phyloP scores from a whole-genome alignment of 2,888 invertebrate species.

The Tortricodes alternella region DNA sequence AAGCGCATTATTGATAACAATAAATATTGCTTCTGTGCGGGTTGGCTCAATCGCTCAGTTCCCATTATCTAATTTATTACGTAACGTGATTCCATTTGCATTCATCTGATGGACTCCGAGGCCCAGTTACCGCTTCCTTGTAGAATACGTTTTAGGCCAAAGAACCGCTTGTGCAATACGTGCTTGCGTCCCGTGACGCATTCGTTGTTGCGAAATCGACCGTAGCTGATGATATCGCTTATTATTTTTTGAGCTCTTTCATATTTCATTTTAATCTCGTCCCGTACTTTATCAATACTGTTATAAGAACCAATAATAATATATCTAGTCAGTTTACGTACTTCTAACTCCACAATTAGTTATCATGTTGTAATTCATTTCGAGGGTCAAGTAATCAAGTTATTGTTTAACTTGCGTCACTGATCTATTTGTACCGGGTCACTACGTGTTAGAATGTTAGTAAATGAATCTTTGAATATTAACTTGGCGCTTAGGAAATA shows the following conservation, averaged over 20 bases:
- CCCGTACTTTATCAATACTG: no score
- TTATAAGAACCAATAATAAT: no score
- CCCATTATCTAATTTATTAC: constrained; percentile 66
- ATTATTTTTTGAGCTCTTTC: constrained; percentile 13
- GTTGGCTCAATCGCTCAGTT: constrained; percentile 41
- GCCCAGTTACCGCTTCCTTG: constrained; percentile 55
- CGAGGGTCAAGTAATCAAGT: constrained; percentile 27
- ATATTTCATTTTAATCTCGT: constrained; percentile 8
- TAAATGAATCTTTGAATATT: constrained; percentile 28
- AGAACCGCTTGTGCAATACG: constrained; percentile 51
- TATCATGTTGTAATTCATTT: constrained; percentile 16
- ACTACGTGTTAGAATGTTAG: constrained; percentile 29
- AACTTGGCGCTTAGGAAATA: constrained; percentile 29
- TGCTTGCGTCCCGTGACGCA: constrained; percentile 53
- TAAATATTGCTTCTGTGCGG: constrained; percentile 47
- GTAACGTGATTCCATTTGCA: constrained; percentile 57
- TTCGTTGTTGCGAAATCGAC: constrained; percentile 42
- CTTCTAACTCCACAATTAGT: no score
- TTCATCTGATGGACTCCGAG: constrained; percentile 52
- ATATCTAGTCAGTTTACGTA: constrained; percentile 9
- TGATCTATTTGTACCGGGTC: constrained; percentile 20
- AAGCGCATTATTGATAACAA: constrained; percentile 56
- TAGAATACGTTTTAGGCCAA: constrained; percentile 42
- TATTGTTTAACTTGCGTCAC: constrained; percentile 21
- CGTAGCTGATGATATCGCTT: constrained; percentile 32